These are phyloP conservation scores for Bombus pyrosoma DNA, from an alignment of 1,140 invertebrate genomes.

Conservation along the genomic window DNA sequence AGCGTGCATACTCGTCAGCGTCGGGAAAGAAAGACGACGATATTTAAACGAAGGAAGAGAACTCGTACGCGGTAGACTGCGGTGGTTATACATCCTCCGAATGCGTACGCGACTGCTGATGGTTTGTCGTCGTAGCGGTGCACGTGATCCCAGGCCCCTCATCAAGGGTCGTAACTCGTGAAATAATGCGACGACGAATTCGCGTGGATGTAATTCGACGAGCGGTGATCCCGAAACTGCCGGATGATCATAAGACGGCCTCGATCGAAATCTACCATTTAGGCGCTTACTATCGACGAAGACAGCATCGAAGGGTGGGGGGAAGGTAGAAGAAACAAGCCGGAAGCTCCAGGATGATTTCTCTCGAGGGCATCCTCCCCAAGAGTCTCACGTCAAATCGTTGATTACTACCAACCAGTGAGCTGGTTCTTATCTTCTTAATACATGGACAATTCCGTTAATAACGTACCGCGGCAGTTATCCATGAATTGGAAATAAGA, in stretches of 20 bases:
- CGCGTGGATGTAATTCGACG: conserved; percentile 72
- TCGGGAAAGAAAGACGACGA: neutral
- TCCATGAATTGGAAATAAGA: conserved; percentile 21
- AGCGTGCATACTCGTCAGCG: neutral
- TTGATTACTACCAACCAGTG: conserved; percentile 51
- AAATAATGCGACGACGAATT: conserved; percentile 75
- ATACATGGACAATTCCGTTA: conserved; percentile 59
- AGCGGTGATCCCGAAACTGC: conserved; percentile 72
- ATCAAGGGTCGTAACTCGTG: conserved; percentile 78
- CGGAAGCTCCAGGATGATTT: conserved; percentile 61
- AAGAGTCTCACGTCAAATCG: conserved; percentile 58
- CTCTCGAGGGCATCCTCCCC: conserved; percentile 50
- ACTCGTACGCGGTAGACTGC: conserved; percentile 44
- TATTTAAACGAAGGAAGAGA: conserved; percentile 49
- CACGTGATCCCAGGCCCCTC: conserved; percentile 75
- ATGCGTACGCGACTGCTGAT: conserved; percentile 64
- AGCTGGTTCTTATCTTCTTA: conserved; percentile 41
- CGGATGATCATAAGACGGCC: conserved; percentile 77
- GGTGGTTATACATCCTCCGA: conserved; percentile 61
- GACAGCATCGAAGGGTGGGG: conserved; percentile 30
- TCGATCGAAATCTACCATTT: conserved; percentile 71
- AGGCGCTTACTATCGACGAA: conserved; percentile 61
- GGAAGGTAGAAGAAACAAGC: conserved; percentile 38
- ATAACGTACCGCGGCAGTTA: conserved; percentile 46
- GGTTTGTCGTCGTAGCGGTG: conserved; percentile 68